Conservation (phyloP, 2,888 invertebrate genomes). For the Plutella xylostella region DNA sequence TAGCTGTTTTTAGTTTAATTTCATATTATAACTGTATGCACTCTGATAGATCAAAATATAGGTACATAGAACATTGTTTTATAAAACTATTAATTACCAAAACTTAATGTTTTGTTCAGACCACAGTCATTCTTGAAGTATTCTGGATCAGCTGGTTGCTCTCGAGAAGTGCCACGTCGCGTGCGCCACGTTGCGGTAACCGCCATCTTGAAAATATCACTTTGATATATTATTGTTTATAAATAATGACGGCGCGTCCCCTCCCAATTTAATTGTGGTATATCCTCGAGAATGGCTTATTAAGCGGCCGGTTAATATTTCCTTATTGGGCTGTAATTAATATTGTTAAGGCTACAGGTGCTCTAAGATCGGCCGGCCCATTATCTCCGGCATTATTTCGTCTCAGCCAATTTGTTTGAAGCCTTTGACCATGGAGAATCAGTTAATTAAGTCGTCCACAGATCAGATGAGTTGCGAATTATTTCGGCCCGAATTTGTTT, state of each 20-base stretch:
- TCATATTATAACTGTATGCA: background rate
- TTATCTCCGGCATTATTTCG: constrained; percentile 62
- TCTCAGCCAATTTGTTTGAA: constrained; percentile 62
- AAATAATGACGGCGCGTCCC: constrained; percentile 62
- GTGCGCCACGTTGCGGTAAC: constrained; percentile 33
- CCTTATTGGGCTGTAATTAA: constrained; percentile 66
- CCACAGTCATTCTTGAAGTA: background rate
- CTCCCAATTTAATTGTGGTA: constrained; percentile 67
- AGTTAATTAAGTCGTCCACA: constrained; percentile 50
- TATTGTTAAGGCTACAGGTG: constrained; percentile 60
- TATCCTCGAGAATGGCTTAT: constrained; percentile 64
- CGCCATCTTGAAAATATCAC: constrained; percentile 67
- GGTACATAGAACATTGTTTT: too few relatives aligned
- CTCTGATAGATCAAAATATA: too few relatives aligned
- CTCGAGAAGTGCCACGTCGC: constrained; percentile 28
- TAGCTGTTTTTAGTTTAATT: background rate
- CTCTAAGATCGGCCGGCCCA: constrained; percentile 45
- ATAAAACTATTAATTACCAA: background rate
- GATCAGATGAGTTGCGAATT: constrained; percentile 24
- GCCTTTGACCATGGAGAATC: constrained; percentile 56
- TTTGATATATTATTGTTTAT: constrained; percentile 70
- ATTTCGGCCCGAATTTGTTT: constrained; percentile 27
- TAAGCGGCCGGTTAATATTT: constrained; percentile 67
- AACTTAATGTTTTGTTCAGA: background rate
- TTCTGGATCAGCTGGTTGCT: constrained; percentile 1